Percentiles rank a stretch among this genome's conserved stretches.
phyloP scores from a whole-genome alignment of 2,888 invertebrate species.

The Sericinus montela region DNA sequence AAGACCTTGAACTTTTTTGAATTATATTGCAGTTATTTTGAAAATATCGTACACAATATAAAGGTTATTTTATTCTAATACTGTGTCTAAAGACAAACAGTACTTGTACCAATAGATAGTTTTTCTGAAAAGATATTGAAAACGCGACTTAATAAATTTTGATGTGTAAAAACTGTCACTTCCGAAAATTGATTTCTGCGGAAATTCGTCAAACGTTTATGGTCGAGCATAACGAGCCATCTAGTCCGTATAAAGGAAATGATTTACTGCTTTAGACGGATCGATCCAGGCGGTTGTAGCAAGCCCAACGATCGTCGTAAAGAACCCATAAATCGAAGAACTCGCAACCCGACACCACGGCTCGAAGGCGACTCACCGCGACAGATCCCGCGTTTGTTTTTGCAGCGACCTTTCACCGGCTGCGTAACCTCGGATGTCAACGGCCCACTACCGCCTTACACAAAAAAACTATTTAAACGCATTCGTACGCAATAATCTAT shows the following conservation, averaged over 20 bases:
- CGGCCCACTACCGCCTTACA: constrained; percentile 49
- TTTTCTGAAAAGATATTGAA: no score
- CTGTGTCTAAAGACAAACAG: no score
- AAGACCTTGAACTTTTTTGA: no score
- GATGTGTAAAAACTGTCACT: constrained; percentile 23
- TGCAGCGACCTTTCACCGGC: constrained; percentile 64
- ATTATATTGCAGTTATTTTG: no score
- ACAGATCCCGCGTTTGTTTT: constrained; percentile 53
- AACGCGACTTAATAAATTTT: no score
- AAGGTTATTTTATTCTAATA: no score
- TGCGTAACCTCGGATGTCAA: constrained; percentile 51
- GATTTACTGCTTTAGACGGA: constrained; percentile 25
- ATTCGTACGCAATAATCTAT: constrained; percentile 69
- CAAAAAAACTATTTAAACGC: constrained; percentile 63
- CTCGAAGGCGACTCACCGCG: constrained; percentile 22
- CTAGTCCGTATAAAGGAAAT: constrained; percentile 20
- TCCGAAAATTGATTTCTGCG: constrained; percentile 7
- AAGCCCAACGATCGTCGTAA: constrained; percentile 26
- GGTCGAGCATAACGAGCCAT: constrained; percentile 13
- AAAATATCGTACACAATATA: no score
- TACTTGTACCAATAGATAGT: no score
- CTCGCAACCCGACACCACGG: constrained; percentile 38
- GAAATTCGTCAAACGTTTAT: constrained; percentile 10
- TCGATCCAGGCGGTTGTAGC: constrained; percentile 30
- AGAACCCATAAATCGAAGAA: constrained; percentile 26